Conservation (phyloP, 2,113 vertebrate species). For the Esox niger region DNA sequence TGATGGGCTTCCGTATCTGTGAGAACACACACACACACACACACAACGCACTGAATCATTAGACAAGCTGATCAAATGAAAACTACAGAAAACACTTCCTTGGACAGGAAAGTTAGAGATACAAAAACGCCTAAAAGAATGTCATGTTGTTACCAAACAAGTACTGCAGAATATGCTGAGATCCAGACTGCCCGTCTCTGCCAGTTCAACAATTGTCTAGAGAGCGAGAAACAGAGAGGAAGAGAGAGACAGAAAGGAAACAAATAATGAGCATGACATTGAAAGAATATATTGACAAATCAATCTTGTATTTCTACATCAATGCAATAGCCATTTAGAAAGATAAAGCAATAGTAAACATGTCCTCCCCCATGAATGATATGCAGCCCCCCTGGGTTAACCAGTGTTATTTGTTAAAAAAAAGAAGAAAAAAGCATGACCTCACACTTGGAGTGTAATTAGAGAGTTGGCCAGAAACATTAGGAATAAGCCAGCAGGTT, state of each 20-base stretch:
- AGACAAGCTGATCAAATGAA: not conserved
- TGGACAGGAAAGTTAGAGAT: no score
- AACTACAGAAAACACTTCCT: not conserved
- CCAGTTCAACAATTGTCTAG: slow-evolving; percentile 97
- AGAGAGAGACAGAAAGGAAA: not conserved
- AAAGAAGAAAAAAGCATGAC: no score
- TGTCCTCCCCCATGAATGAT: no score
- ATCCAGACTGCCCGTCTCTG: slow-evolving; percentile 95
- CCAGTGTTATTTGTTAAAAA: no score
- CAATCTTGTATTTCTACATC: no score
- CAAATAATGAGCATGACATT: not conserved
- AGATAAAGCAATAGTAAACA: no score
- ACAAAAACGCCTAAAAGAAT: not conserved
- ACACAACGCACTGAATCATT: not conserved
- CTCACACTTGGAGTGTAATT: not conserved
- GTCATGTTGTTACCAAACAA: slow-evolving; percentile 85
- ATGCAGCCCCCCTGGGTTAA: no score
- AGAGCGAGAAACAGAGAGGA: not conserved
- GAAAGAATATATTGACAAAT: not conserved
- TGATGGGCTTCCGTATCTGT: slow-evolving; percentile 97
- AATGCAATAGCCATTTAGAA: no score
- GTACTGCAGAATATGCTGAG: slow-evolving; percentile 99
- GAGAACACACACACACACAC: not conserved
- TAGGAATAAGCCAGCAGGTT: no score
- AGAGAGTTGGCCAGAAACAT: not conserved